phyloP scores from a whole-genome alignment of 2,797 vertebrate genomes.

The Spinus olivaceus region DNA sequence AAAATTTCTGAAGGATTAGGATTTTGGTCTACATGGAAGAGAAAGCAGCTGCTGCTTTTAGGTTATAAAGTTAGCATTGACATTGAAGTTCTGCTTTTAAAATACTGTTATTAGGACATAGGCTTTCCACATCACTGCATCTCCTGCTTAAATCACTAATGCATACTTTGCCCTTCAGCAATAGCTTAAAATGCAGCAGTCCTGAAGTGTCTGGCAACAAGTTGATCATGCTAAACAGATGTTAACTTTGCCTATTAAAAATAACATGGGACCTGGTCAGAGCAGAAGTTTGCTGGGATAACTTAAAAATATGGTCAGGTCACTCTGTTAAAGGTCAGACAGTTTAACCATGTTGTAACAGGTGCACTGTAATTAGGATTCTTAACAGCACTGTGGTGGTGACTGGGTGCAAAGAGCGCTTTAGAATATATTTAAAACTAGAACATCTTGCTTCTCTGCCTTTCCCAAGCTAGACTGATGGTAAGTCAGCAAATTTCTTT shows the following conservation, averaged over 20 bases:
- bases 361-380: neutral
- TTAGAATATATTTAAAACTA: neutral
- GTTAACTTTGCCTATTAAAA: neutral
- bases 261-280: neutral
- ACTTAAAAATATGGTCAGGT: neutral
- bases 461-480: neutral
- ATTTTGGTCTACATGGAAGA: neutral
- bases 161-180: slow-evolving; percentile 26
- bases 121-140: slow-evolving; percentile 14
- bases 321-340: neutral
- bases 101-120: neutral
- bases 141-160: neutral
- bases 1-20: neutral
- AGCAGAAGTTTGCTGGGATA: neutral
- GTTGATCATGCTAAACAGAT: neutral
- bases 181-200: neutral
- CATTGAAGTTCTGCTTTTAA: neutral
- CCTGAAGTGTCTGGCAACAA: neutral
- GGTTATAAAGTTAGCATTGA: neutral
- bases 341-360: neutral
- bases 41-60: neutral
- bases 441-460: neutral
- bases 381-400: neutral
- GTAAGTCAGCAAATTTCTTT: neutral
- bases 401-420: neutral